Percentiles rank a stretch among this genome's conserved stretches.
Evolutionary conservation across 2,113 vertebrate species (phyloP).

Genomic region (Arothron firmamentum): DNA sequence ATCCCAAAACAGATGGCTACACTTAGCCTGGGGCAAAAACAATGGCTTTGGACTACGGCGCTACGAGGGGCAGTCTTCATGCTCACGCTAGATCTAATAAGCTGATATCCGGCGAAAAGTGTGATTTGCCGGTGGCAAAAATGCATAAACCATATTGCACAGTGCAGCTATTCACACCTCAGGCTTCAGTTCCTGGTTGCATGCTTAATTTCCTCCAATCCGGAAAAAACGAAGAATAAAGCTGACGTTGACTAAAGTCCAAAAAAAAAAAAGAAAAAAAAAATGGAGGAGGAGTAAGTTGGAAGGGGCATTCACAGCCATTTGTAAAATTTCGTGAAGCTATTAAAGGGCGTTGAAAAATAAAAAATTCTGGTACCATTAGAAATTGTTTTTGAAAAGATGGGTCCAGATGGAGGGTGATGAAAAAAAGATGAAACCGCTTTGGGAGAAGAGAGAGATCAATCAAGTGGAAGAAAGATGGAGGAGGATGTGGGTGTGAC

Average conservation of each 20-base stretch:
- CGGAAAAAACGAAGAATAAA: slow-evolving; percentile 11
- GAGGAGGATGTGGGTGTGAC: slow-evolving; percentile 32
- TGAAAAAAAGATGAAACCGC: slow-evolving; percentile 69
- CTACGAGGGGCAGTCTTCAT: slow-evolving; percentile 54
- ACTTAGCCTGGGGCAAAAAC: slow-evolving; percentile 66
- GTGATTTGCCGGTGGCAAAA: slow-evolving; percentile 58
- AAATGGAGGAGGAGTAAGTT: slow-evolving; percentile 5
- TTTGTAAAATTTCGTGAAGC: slow-evolving; percentile 58
- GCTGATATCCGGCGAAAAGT: slow-evolving; percentile 60
- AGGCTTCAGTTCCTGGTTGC: slow-evolving; percentile 58
- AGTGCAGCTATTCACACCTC: slow-evolving; percentile 62
- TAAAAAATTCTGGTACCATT: slow-evolving; percentile 44
- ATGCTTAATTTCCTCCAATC: slow-evolving; percentile 52
- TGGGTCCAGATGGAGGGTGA: slow-evolving; percentile 67
- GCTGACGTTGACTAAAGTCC: slow-evolving; percentile 34
- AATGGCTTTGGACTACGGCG: slow-evolving; percentile 64
- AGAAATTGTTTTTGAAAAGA: slow-evolving; percentile 50
- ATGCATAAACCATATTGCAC: slow-evolving; percentile 62
- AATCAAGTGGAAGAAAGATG: slow-evolving; percentile 60
- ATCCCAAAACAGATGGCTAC: slow-evolving; percentile 72
- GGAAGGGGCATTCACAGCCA: slow-evolving; percentile 35
- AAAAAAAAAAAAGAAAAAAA: slow-evolving; percentile 30
- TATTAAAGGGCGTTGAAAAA: slow-evolving; percentile 34
- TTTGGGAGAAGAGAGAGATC: slow-evolving; percentile 65
- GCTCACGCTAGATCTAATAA: slow-evolving; percentile 64